Evolutionary conservation across 2,113 vertebrate species (phyloP).

Genomic region (Tapirus terrestris): DNA sequence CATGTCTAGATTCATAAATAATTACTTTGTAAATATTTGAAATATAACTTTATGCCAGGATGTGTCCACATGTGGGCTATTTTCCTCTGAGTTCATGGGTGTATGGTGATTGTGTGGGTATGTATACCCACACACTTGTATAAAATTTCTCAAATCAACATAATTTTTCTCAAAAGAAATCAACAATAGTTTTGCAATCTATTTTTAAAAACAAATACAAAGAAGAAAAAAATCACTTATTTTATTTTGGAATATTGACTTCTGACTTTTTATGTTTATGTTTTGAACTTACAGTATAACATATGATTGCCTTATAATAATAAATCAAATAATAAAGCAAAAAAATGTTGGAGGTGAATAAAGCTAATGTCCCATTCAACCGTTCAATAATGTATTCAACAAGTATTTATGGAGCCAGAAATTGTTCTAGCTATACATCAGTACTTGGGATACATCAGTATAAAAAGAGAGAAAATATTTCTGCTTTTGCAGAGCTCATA

Average conservation of each 20-base stretch:
- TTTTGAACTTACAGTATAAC: not conserved
- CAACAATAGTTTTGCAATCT: not conserved
- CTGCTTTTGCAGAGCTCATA: not conserved
- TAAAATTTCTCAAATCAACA: not conserved
- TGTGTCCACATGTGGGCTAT: not conserved
- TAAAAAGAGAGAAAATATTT: not conserved
- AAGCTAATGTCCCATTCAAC: not conserved
- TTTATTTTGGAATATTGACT: not conserved
- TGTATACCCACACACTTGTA: too few relatives aligned
- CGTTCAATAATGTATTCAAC: not conserved
- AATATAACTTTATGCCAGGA: not conserved
- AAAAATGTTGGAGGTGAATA: not conserved
- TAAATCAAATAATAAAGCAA: not conserved
- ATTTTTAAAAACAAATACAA: not conserved
- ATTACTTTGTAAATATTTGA: not conserved
- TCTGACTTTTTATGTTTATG: not conserved
- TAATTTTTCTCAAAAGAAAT: not conserved
- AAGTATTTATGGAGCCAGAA: not conserved
- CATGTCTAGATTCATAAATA: not conserved
- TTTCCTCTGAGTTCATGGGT: not conserved
- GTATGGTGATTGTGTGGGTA: not conserved
- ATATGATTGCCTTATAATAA: not conserved
- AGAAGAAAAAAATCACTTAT: not conserved
- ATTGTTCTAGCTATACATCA: not conserved
- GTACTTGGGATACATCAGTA: not conserved